These are phyloP conservation scores for Pheosia tremula DNA, from an alignment of 2,888 invertebrate species.

Conservation along the genomic window DNA sequence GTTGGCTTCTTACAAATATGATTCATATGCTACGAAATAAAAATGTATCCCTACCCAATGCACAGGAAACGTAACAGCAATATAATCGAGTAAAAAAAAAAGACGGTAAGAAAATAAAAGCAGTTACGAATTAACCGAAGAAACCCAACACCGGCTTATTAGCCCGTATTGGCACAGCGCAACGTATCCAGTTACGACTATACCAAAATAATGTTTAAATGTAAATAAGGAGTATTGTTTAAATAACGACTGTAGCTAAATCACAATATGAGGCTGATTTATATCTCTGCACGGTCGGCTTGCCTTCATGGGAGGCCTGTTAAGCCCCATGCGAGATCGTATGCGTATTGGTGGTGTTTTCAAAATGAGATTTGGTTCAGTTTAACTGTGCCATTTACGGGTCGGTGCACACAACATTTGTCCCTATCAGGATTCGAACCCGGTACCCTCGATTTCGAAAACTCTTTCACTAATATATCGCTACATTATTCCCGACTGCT, in stretches of 20 bases:
- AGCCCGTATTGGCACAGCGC: conserved; percentile 43
- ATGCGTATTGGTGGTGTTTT: conserved; percentile 16
- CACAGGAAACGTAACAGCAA: conserved; percentile 40
- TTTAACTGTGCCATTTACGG: conserved; percentile 53
- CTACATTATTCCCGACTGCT: too few relatives aligned
- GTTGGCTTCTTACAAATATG: too few relatives aligned
- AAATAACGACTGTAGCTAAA: conserved; percentile 87
- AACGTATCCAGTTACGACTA: conserved; percentile 46
- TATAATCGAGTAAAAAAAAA: conserved; percentile 36
- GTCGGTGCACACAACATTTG: neutral
- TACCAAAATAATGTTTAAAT: conserved; percentile 79
- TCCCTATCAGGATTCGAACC: too few relatives aligned
- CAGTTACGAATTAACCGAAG: conserved; percentile 35
- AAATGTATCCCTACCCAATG: neutral
- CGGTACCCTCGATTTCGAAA: too few relatives aligned
- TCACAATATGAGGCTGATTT: conserved; percentile 84
- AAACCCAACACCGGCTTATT: conserved; percentile 48
- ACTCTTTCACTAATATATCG: too few relatives aligned
- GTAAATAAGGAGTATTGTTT: conserved; percentile 86
- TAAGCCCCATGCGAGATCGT: conserved; percentile 58
- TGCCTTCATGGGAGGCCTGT: conserved; percentile 80
- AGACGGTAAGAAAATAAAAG: conserved; percentile 40
- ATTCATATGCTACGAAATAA: neutral
- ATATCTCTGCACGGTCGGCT: conserved; percentile 80
- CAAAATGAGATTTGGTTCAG: conserved; percentile 29